Conservation (phyloP, 2,113 vertebrate genomes). For the Smithornis capensis region DNA sequence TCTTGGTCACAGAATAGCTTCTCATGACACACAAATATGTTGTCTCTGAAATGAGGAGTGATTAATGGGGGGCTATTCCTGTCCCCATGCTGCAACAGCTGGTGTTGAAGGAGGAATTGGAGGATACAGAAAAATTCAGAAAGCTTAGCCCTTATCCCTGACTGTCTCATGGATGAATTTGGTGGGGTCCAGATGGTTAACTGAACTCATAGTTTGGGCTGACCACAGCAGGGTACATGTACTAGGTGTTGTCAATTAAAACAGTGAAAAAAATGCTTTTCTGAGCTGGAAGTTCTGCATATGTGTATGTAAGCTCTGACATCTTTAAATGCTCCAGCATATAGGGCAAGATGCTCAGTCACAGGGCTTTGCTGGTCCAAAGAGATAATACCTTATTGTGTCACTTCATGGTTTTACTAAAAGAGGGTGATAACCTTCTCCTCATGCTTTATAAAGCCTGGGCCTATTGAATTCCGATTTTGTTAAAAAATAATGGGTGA, state of each 20-base stretch:
- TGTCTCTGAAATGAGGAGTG: neutral
- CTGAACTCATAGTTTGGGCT: neutral
- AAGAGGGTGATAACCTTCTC: neutral
- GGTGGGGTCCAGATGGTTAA: neutral
- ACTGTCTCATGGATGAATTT: neutral
- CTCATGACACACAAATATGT: neutral
- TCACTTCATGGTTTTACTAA: neutral
- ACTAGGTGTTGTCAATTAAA: neutral
- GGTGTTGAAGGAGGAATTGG: neutral
- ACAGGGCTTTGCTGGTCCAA: neutral
- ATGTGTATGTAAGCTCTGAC: rapidly evolving
- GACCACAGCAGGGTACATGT: rapidly evolving
- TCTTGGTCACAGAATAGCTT: neutral
- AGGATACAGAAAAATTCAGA: neutral
- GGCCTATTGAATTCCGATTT: neutral
- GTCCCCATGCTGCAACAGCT: neutral
- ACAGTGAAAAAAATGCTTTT: neutral
- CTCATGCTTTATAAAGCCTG: neutral
- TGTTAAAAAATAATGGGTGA: neutral
- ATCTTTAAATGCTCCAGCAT: too few species aligned
- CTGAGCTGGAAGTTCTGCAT: neutral
- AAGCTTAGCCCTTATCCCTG: neutral
- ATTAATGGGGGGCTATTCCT: neutral
- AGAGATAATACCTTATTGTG: neutral
- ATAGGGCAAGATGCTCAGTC: neutral